Evolutionary conservation across 2,797 vertebrate genomes (phyloP).

Genomic region (Megalops cyprinoides): DNA sequence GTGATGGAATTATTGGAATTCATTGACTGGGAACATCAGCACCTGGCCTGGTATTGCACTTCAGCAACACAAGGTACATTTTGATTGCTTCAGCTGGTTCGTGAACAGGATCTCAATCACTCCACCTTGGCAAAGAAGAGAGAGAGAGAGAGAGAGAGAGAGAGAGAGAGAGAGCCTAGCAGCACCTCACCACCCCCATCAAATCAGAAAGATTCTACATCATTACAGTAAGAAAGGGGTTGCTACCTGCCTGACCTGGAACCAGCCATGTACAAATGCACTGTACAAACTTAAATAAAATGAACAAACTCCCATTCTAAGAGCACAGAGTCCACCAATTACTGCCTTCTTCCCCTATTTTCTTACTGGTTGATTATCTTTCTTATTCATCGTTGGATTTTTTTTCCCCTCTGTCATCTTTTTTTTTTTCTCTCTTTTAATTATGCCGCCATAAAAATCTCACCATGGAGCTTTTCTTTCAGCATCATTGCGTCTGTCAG

Average conservation of each 20-base stretch:
- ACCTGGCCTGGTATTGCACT: slow-evolving; percentile 19
- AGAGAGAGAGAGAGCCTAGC: not conserved
- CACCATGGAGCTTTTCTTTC: not conserved
- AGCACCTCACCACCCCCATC: not conserved
- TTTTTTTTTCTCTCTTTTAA: not conserved
- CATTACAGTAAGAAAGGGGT: not conserved
- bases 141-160: no score
- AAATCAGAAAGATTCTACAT: not conserved
- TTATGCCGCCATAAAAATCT: not conserved
- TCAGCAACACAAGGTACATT: slow-evolving; percentile 9
- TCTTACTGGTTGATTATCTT: not conserved
- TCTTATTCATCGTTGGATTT: not conserved
- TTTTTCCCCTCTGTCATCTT: not conserved
- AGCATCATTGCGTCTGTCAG: not conserved
- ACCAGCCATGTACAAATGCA: not conserved
- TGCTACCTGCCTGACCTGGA: not conserved
- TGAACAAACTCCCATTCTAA: not conserved
- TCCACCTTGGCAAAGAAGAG: no score
- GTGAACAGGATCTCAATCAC: no score
- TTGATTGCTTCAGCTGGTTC: not conserved
- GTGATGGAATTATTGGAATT: slow-evolving; percentile 43
- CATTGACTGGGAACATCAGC: slow-evolving; percentile 43
- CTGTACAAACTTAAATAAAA: not conserved
- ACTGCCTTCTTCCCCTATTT: not conserved
- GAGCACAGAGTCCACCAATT: not conserved